Conservation (phyloP, 2,797 vertebrate genomes). For the Sebastes flavidus region DNA sequence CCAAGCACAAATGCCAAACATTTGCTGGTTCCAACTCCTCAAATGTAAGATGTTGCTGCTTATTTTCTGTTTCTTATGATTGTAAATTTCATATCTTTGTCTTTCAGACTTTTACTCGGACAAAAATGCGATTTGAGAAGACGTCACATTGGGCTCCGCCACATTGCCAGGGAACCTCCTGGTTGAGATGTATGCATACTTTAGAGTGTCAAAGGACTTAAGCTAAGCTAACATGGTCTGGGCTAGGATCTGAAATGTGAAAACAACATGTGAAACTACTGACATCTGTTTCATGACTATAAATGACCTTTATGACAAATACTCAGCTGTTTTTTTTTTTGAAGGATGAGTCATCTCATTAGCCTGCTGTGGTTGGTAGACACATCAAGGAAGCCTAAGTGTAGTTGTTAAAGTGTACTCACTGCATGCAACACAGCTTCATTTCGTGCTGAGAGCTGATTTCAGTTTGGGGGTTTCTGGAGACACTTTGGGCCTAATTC, state of each 20-base stretch:
- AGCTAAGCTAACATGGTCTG: not conserved
- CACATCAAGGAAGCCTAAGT: not conserved
- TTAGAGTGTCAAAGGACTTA: not conserved
- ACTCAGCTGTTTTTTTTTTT: not conserved
- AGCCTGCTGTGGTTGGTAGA: not conserved
- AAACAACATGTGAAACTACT: not conserved
- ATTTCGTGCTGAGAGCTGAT: not conserved
- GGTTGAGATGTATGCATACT: not conserved
- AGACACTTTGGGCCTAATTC: not conserved
- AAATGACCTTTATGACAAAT: not conserved
- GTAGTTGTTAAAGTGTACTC: not conserved
- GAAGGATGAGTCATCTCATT: not conserved
- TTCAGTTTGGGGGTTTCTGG: constrained; percentile 12
- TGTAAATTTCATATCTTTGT: not conserved
- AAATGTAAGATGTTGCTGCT: too few relatives aligned
- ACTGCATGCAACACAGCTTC: not conserved
- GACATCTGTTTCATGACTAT: not conserved
- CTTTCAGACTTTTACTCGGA: not conserved
- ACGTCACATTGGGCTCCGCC: not conserved
- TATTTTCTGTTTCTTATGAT: not conserved
- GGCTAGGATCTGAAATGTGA: not conserved
- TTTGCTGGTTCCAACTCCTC: too few relatives aligned
- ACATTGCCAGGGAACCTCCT: not conserved
- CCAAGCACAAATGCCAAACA: too few relatives aligned
- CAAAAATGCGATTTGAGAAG: not conserved